Percentiles rank a stretch among this genome's conserved stretches.
Conservation (phyloP, 2,888 invertebrate genomes). For the Cheiracanthium punctorium region DNA sequence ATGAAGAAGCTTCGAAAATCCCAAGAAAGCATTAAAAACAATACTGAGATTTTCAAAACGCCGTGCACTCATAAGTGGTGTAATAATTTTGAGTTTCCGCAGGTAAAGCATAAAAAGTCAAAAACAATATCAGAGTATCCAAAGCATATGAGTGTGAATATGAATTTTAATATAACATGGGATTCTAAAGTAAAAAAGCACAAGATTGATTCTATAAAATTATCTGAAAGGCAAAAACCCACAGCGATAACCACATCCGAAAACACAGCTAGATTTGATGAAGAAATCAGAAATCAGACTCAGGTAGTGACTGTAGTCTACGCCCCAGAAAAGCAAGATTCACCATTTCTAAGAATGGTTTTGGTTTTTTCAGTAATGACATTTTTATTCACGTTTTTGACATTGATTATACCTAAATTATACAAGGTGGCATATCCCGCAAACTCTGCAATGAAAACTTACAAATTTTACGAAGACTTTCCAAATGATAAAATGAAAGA, state of each 20-base stretch:
- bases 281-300: no score
- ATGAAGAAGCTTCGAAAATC: not conserved
- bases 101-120: not conserved
- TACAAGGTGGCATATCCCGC: not conserved
- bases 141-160: not conserved
- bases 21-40: not conserved
- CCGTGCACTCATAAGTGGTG: not conserved
- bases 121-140: not conserved
- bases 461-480: not conserved
- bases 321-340: not conserved
- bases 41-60: not conserved
- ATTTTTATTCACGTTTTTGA: not conserved
- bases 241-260: not conserved
- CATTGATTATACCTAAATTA: not conserved
- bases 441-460: not conserved
- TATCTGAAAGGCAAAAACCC: not conserved
- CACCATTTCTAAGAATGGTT: not conserved
- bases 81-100: no score
- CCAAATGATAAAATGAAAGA: not conserved
- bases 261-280: not conserved
- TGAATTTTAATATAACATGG: not conserved
- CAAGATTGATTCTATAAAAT: not conserved
- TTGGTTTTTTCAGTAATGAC: not conserved
- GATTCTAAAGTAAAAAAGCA: not conserved
- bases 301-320: no score